These are phyloP conservation scores for Irena cyanogastra DNA, from an alignment of 2,113 vertebrate species.

Conservation along the genomic window DNA sequence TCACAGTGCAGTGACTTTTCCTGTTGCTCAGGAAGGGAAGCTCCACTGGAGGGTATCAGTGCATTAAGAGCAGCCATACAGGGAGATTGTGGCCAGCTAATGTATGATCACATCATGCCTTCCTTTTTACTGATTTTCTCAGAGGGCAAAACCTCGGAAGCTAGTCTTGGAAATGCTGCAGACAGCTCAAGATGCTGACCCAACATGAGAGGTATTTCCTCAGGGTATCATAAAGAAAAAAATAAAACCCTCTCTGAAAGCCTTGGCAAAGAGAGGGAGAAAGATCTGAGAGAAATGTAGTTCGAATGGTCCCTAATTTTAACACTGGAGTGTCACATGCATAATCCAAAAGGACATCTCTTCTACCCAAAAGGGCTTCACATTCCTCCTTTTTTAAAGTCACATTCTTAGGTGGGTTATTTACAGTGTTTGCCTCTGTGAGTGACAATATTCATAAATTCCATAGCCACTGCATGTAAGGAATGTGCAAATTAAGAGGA, in stretches of 20 bases:
- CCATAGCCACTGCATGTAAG: background rate
- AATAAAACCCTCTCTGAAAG: background rate
- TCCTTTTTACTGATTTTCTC: conserved; percentile 6
- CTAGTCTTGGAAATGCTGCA: background rate
- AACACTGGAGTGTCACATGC: background rate
- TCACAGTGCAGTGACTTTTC: background rate
- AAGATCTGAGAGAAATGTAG: background rate
- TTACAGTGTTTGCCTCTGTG: background rate
- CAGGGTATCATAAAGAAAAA: background rate
- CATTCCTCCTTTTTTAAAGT: background rate
- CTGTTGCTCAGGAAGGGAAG: background rate
- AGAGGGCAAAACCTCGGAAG: conserved; percentile 11
- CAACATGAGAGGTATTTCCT: conserved; percentile 45
- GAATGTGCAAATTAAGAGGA: background rate
- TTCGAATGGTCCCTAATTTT: background rate
- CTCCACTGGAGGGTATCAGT: background rate
- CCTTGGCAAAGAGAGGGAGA: background rate
- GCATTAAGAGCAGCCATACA: background rate
- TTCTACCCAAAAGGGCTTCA: conserved; percentile 28
- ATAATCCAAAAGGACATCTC: conserved; percentile 12
- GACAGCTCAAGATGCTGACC: conserved; percentile 54
- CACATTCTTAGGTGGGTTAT: background rate
- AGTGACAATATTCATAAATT: background rate
- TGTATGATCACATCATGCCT: background rate
- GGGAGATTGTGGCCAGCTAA: background rate